Base-by-base conservation (phyloP, 2,113 vertebrate genomes). In the Falcunculus frontatus region DNA sequence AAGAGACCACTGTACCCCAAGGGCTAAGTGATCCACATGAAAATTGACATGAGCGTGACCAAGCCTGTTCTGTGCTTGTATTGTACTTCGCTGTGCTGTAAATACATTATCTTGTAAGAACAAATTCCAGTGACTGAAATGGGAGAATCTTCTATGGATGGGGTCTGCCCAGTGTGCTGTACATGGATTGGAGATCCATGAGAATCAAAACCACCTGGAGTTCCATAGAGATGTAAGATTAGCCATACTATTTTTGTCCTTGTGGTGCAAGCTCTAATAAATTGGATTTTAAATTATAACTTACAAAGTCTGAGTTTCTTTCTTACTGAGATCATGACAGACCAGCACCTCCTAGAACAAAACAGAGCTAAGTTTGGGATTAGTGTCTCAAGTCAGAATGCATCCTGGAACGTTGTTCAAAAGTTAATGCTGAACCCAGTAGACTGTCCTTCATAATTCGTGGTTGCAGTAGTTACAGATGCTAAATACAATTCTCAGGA, bases 41-140 rank as follows among this genome's bases (percentile, higher is more conserved):
- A 92, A 76, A 4, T 21, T 39, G 47, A 15, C 1, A 0, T 20
- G 11, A 52, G 4, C 44, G 22, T 2, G 1, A 5, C 7, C 30
- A 83, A 83, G 4, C 9, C 16, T 79, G 30, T 57, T 10, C 23
- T 76, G 46, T 50, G 11, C 23, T 42, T 87, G 6, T 7, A 2
- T 15, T 83, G 42, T n/a, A 25, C 15, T 52, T 23, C 47, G n/a
- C 14, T 60, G 18, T 30, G 6, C 29, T 83, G 20, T 12, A 53
- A 92, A 52, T 37, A 37, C 5, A 16, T 63, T 73, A 29, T 53
- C 25, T 72, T 39, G 1, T 44, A 46, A 72, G n/a, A 84, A 29
- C 12, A 30, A 63, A 16, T 18, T 53, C 10, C 53, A 76, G 35
- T 53, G 16, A 32, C 21, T 72, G 32, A 57, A 87, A 72, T 57